Percentiles rank a stretch among this genome's conserved stretches.
Evolutionary conservation across 2,888 invertebrate genomes (phyloP).

Genomic region (Germaria angustata): DNA sequence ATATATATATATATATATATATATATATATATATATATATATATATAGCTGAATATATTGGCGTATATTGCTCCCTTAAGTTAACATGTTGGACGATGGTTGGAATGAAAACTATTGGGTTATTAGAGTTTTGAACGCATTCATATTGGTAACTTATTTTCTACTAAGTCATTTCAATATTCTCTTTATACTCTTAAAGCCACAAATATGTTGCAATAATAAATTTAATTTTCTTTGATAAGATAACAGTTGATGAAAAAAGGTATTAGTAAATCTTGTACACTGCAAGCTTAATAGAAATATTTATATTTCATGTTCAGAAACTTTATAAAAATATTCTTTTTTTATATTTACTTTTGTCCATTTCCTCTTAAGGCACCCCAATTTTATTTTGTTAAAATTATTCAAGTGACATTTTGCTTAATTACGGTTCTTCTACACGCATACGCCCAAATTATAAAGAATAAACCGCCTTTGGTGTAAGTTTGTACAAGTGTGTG

Average conservation of each 20-base stretch:
- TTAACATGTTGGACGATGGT: too few species aligned
- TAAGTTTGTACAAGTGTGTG: not conserved
- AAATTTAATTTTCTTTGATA: not conserved
- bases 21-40: too few species aligned
- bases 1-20: too few species aligned
- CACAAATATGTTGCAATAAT: too few species aligned
- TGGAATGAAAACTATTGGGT: too few species aligned
- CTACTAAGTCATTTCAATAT: too few species aligned
- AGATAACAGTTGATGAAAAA: not conserved
- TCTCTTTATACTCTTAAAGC: too few species aligned
- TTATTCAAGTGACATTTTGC: constrained; percentile 61
- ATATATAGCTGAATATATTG: too few species aligned
- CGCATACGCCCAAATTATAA: constrained; percentile 60
- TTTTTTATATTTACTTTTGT: not conserved
- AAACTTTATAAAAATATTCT: not conserved
- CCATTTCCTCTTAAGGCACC: constrained; percentile 19
- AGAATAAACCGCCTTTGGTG: constrained; percentile 34
- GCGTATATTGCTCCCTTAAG: too few species aligned
- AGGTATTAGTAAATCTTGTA: too few species aligned
- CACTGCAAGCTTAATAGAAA: not conserved
- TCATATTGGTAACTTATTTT: too few species aligned
- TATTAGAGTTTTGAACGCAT: too few species aligned
- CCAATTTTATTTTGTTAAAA: constrained; percentile 42
- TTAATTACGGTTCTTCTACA: constrained; percentile 62
- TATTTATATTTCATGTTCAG: not conserved